These are phyloP conservation scores for Oryzias woworae DNA, from an alignment of 2,113 vertebrate species.

Conservation along the genomic window DNA sequence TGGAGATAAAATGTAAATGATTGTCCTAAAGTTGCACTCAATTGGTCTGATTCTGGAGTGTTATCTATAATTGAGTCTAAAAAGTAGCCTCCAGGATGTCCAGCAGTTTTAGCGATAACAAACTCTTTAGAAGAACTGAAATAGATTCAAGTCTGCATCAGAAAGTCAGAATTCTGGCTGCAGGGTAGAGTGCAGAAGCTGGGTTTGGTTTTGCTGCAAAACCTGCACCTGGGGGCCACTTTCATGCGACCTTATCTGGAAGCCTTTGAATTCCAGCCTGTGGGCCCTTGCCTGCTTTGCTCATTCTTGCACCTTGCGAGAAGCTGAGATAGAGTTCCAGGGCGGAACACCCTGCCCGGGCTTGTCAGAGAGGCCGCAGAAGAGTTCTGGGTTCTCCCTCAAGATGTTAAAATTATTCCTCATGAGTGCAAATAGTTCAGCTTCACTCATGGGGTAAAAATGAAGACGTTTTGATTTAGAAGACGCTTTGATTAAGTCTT, in stretches of 20 bases:
- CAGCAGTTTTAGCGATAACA: conserved; percentile 27
- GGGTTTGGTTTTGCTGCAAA: conserved; percentile 36
- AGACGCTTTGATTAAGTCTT: conserved; percentile 17
- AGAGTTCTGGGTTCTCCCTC: conserved; percentile 30
- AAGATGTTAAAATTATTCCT: conserved; percentile 55
- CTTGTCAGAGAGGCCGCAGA: conserved; percentile 48
- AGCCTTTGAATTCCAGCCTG: conserved; percentile 64
- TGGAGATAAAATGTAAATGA: no score
- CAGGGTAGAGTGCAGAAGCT: conserved; percentile 16
- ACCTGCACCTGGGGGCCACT: conserved; percentile 34
- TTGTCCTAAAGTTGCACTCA: no score
- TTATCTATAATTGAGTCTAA: conserved; percentile 17
- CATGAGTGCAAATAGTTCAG: conserved; percentile 41
- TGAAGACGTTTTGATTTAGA: conserved; percentile 30
- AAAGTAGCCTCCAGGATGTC: conserved; percentile 39
- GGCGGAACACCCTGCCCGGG: conserved; percentile 46
- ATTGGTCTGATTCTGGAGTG: no score
- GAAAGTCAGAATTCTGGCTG: conserved; percentile 22
- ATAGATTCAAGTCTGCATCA: conserved; percentile 15
- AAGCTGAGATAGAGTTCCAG: conserved; percentile 63
- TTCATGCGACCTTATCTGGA: conserved; percentile 63
- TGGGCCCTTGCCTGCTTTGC: conserved; percentile 55
- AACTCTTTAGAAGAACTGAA: conserved; percentile 15
- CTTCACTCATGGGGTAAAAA: conserved; percentile 41
- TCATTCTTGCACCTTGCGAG: conserved; percentile 34